Conservation (phyloP, 2,888 invertebrate species). For the Crematogaster levior region DNA sequence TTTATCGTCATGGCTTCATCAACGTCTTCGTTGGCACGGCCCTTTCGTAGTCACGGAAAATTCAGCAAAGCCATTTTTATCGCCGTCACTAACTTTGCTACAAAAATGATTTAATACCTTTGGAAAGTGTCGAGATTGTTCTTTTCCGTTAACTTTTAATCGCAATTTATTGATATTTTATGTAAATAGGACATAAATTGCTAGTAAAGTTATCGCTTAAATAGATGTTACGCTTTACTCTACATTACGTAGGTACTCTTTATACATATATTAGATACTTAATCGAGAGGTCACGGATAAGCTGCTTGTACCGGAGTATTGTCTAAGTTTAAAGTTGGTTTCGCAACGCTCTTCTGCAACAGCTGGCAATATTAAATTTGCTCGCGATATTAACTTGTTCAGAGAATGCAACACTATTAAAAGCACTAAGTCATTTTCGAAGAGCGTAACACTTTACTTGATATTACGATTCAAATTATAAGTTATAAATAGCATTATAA, state of each 20-base stretch:
- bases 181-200: not conserved
- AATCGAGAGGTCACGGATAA: slow-evolving; percentile 22
- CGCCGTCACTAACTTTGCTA: slow-evolving; percentile 6
- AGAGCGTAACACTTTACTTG: not conserved
- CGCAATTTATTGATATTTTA: not conserved
- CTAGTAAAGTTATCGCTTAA: not conserved
- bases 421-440: slow-evolving; percentile 34
- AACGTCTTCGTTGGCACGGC: slow-evolving; percentile 20
- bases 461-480: slow-evolving; percentile 30
- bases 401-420: slow-evolving; percentile 40
- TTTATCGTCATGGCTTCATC: slow-evolving; percentile 43
- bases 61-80: slow-evolving; percentile 29
- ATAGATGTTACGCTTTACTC: slow-evolving; percentile 16
- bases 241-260: not conserved
- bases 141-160: slow-evolving; percentile 4
- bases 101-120: slow-evolving; percentile 29
- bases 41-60: slow-evolving; percentile 25
- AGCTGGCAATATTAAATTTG: slow-evolving; percentile 50
- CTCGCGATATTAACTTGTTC: slow-evolving; percentile 38
- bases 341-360: slow-evolving; percentile 35
- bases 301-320: slow-evolving; percentile 21
- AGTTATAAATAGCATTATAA: slow-evolving; percentile 27
- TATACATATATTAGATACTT: slow-evolving; percentile 43
- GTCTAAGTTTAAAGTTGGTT: slow-evolving; percentile 45
- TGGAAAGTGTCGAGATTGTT: not conserved